Evolutionary conservation across 2,888 invertebrate genomes (phyloP).

Genomic region (Thecocarcelia acutangulata): DNA sequence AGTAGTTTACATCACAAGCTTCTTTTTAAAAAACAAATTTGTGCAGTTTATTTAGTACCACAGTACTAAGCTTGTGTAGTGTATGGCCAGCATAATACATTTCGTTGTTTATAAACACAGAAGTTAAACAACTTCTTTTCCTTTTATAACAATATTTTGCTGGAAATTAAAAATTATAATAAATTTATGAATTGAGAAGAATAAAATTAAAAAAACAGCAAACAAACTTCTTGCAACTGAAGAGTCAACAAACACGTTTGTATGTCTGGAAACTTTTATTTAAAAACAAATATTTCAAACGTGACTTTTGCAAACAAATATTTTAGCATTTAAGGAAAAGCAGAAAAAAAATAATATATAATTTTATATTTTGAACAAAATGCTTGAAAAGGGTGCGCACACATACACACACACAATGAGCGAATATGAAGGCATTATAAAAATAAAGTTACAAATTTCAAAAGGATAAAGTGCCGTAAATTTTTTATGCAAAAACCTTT

Average conservation of each 20-base stretch:
- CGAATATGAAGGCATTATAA: conserved; percentile 5
- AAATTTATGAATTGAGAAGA: conserved; percentile 14
- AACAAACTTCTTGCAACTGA: conserved; percentile 21
- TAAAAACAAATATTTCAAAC: conserved; percentile 55
- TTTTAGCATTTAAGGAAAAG: conserved; percentile 28
- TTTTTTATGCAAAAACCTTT: neutral
- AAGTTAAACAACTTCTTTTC: too few relatives aligned
- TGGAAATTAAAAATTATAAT: conserved; percentile 22
- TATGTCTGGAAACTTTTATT: conserved; percentile 64
- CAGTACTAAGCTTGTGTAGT: too few relatives aligned
- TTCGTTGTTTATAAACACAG: too few relatives aligned
- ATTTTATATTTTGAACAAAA: neutral
- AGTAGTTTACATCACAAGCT: too few relatives aligned
- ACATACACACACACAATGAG: conserved; percentile 2
- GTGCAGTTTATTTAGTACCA: too few relatives aligned
- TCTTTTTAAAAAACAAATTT: too few relatives aligned
- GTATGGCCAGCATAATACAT: too few relatives aligned
- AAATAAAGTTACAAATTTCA: conserved; percentile 47
- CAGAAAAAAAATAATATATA: conserved; percentile 18
- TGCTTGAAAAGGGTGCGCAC: neutral
- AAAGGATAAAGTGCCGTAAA: conserved; percentile 26
- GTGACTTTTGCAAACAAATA: conserved; percentile 64
- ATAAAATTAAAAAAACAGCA: neutral
- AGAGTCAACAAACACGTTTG: conserved; percentile 56
- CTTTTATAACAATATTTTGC: too few relatives aligned